Conservation (phyloP, 2,113 vertebrate genomes). For the Kobus ellipsiprymnus region DNA sequence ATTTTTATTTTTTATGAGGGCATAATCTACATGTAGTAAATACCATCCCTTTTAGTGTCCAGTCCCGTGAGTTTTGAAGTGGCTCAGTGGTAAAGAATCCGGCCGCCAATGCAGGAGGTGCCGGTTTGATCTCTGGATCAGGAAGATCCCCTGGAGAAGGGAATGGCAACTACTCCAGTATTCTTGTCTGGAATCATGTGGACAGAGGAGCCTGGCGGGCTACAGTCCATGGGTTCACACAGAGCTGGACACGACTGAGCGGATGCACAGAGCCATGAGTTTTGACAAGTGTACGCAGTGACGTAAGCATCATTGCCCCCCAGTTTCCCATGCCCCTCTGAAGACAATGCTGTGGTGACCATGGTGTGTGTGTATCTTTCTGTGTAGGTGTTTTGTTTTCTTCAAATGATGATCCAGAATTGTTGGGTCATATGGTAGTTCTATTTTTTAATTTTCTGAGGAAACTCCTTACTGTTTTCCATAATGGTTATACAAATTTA, state of each 20-base stretch:
- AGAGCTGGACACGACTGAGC: not conserved
- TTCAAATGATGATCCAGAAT: not conserved
- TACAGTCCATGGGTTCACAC: not conserved
- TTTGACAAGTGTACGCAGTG: not conserved
- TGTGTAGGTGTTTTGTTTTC: not conserved
- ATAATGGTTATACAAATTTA: not conserved
- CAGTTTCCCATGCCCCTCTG: not conserved
- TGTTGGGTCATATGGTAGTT: not conserved
- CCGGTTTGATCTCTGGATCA: not conserved
- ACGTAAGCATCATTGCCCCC: fast-evolving
- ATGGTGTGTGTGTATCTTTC: too few relatives aligned
- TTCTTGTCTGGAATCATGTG: not conserved
- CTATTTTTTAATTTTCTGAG: not conserved
- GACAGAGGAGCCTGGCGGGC: not conserved
- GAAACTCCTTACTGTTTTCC: not conserved
- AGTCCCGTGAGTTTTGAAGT: not conserved
- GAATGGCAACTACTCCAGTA: not conserved
- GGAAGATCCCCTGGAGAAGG: not conserved
- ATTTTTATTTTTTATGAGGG: not conserved
- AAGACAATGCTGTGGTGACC: not conserved
- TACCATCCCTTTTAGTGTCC: not conserved
- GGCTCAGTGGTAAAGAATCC: not conserved
- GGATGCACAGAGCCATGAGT: not conserved
- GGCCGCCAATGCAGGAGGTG: not conserved
- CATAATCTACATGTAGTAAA: not conserved